Evolutionary conservation across 2,113 vertebrate genomes (phyloP), one percentile per base, ranked within the genome.

Genomic region (Dicentrarchus labrax): DNA sequence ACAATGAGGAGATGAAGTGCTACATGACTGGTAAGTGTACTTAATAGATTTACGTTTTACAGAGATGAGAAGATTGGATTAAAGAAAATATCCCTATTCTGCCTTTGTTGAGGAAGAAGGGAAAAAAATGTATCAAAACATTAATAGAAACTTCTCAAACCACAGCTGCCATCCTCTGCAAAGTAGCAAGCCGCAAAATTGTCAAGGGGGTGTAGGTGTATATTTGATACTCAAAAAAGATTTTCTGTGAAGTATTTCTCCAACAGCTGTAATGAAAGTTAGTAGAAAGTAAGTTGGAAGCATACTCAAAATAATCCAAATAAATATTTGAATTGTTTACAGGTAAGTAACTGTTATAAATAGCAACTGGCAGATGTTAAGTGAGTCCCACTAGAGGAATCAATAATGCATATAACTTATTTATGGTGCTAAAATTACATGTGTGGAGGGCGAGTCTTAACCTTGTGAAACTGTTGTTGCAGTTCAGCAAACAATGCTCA

Each of bases 1-100:
- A 97, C 92, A 94, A 96, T n/a, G 96, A 98, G 91, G 98, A 99
- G 93, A 97, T 97, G 90, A 98, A 98, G 88, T 99, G 98, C 92
- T 99, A 99, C 94, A 99, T 99, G 98, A 99, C 98, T 88, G 98
- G 98, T 99, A 91, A 93, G 86, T 86, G 54, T 0, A 57, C 21
- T 54, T 9, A 38, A 47, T 39, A 72, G 47, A 36, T 50, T 6
- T 16, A 3, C 30, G 17, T 64, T 61, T 67, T 41, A 24, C 3
- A 41, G 8, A 22, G 11, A 64, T 47, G 6, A 61, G 22, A 19
- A 8, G 8, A 22, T 62, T 38, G 2, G 19, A 2, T 8, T 17
- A 6, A 56, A 59, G 22, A 24, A 57, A 53, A 6, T 24, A 11
- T 48, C 67, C 8, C 17, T 7, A 17, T 59, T 22, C 16, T 2